phyloP scores from a whole-genome alignment of 2,797 vertebrate species.

The Eospalax fontanierii region DNA sequence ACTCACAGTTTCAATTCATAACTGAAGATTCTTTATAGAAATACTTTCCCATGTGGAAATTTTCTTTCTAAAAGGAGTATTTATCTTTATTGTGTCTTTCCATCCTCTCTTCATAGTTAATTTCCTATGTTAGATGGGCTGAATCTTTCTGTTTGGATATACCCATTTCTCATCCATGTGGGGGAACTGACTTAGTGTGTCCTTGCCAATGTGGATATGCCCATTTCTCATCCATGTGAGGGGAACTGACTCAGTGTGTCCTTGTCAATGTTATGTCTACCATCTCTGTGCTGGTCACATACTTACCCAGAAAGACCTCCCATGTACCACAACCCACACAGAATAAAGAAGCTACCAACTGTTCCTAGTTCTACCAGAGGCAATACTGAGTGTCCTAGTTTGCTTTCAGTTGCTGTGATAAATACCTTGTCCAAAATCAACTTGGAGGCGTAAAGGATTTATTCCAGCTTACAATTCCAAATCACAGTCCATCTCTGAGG shows the following conservation, averaged over 20 bases:
- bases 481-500: background rate
- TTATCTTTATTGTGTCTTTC: background rate
- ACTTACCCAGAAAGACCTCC: background rate
- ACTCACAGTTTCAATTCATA: constrained; percentile 39
- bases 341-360: rapidly evolving
- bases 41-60: background rate
- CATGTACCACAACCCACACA: rapidly evolving
- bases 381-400: background rate
- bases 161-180: background rate
- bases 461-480: background rate
- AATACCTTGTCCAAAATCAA: background rate
- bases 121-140: background rate
- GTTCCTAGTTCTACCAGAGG: background rate
- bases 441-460: background rate
- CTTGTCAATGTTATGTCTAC: rapidly evolving
- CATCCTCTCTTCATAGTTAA: background rate
- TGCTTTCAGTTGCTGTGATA: background rate
- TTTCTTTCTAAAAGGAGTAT: background rate
- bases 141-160: background rate
- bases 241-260: too few relatives aligned
- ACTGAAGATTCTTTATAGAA: constrained; percentile 16
- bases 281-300: background rate
- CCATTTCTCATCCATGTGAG: background rate
- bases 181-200: too few relatives aligned
- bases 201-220: too few relatives aligned